Evolutionary conservation across 2,888 invertebrate species (phyloP).

Genomic region (Platycheirus rosarum): DNA sequence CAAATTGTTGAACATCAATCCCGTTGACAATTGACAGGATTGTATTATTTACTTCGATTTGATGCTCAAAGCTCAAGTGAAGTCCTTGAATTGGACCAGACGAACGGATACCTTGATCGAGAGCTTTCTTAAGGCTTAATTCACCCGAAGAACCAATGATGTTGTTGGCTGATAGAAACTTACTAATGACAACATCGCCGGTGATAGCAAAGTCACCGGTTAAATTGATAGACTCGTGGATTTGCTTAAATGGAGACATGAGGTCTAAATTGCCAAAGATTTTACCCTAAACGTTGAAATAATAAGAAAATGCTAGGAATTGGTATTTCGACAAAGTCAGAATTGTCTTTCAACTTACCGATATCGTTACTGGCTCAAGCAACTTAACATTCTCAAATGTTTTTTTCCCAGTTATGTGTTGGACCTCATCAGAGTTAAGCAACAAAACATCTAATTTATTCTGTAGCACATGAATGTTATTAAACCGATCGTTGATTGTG

Average conservation of each 20-base stretch:
- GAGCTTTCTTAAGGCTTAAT: slow-evolving; percentile 72
- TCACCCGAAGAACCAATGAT: slow-evolving; percentile 75
- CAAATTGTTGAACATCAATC: slow-evolving; percentile 81
- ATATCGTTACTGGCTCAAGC: slow-evolving; percentile 81
- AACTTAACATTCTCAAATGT: slow-evolving; percentile 82
- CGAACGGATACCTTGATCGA: slow-evolving; percentile 77
- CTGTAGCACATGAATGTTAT: slow-evolving; percentile 83
- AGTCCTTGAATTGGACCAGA: slow-evolving; percentile 76
- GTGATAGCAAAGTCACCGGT: slow-evolving; percentile 82
- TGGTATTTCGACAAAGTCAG: background rate
- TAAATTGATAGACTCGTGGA: slow-evolving; percentile 82
- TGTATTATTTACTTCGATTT: slow-evolving; percentile 79
- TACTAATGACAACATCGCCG: slow-evolving; percentile 83
- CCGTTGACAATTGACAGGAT: slow-evolving; percentile 82
- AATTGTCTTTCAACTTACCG: slow-evolving; percentile 76
- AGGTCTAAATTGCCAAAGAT: slow-evolving; percentile 82
- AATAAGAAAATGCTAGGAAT: background rate
- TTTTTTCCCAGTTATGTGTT: slow-evolving; percentile 83
- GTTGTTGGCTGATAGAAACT: slow-evolving; percentile 79
- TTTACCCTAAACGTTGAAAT: slow-evolving; percentile 79
- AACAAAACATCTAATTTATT: slow-evolving; percentile 83
- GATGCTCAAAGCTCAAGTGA: slow-evolving; percentile 77
- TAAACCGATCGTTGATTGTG: slow-evolving; percentile 81
- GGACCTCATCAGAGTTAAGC: slow-evolving; percentile 80
- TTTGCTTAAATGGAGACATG: slow-evolving; percentile 82